Evolutionary conservation across 2,113 vertebrate species (phyloP).

Genomic region (Anser cygnoides): DNA sequence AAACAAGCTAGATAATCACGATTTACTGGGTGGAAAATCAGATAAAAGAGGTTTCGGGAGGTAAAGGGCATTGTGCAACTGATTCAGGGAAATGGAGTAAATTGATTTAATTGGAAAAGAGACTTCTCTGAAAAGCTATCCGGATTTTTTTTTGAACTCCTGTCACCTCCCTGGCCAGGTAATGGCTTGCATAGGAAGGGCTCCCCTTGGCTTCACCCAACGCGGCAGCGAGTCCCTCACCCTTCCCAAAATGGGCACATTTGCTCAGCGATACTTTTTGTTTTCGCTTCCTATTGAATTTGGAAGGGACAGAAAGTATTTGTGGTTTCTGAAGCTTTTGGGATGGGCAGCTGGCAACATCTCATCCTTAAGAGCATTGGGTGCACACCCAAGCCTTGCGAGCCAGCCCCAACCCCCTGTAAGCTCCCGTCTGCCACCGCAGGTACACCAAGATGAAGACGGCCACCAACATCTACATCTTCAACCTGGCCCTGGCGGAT

Average conservation of each 20-base stretch:
- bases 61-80: not conserved
- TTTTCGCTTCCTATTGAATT: too few relatives aligned
- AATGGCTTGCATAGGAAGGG: not conserved
- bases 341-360: not conserved
- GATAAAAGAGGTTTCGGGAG: not conserved
- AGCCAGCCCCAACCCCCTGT: not conserved
- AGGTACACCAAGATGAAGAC: conserved; percentile 99
- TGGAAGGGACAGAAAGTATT: too few relatives aligned
- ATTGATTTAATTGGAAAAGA: not conserved
- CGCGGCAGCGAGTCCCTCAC: not conserved
- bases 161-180: not conserved
- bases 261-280: not conserved
- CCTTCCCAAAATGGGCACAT: not conserved
- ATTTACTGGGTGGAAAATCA: conserved; percentile 47
- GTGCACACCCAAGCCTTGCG: not conserved
- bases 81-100: not conserved
- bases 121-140: not conserved
- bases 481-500: conserved; percentile 93
- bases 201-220: not conserved
- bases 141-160: not conserved
- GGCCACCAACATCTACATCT: conserved; percentile 98
- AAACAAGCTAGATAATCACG: conserved; percentile 25
- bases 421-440: not conserved
- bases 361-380: too few relatives aligned
- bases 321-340: not conserved